These are phyloP conservation scores for Pteruthius melanotis DNA, from an alignment of 2,113 vertebrate species.

Conservation along the genomic window DNA sequence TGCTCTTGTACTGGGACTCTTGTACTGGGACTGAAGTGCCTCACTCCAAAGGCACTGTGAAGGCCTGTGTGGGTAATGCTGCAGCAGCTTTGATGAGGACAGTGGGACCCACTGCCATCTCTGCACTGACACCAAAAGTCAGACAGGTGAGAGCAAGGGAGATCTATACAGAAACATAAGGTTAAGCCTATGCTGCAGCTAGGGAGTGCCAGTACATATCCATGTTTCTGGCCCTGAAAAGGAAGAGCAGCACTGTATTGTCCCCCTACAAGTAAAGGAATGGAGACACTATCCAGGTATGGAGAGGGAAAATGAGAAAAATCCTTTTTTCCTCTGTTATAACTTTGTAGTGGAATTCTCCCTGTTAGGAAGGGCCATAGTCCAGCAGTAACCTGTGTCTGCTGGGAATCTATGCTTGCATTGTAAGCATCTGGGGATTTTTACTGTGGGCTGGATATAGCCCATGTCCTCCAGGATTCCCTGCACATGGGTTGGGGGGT, in stretches of 20 bases:
- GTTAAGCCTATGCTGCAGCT: neutral
- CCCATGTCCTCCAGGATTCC: neutral
- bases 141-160: neutral
- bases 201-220: neutral
- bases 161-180: neutral
- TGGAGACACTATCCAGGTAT: neutral
- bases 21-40: neutral
- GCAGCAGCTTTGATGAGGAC: neutral
- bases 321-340: neutral
- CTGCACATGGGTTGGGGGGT: accelerated
- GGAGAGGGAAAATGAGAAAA: neutral
- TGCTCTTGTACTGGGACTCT: accelerated
- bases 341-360: neutral
- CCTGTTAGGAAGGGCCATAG: neutral
- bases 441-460: neutral
- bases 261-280: neutral
- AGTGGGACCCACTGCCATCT: neutral
- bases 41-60: neutral
- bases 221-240: neutral
- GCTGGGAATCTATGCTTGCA: neutral
- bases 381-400: neutral
- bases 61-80: neutral
- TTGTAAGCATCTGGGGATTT: neutral
- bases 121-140: neutral
- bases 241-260: neutral